Evolutionary conservation across 2,797 vertebrate species (phyloP), one percentile per base, ranked within the genome.

Genomic region (Neosilurus mollespiculum): DNA sequence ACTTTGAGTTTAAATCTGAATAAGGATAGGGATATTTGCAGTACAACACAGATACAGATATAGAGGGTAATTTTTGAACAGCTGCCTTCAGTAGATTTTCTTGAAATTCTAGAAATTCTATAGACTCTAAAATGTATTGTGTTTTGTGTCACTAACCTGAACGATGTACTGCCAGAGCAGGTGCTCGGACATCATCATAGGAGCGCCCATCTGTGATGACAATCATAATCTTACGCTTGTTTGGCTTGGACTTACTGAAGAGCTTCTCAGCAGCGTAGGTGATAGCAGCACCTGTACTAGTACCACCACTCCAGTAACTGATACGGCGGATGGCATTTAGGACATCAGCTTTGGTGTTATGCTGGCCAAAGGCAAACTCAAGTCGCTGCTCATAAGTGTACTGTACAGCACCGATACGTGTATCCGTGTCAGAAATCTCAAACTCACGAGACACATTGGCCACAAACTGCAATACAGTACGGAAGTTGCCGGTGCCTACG

Each of bases 371-470:
- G 82, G 94, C 94, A 34, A 99, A 99, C 93, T 99, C 98, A 69
- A 99, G 93, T 89, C 98, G 92, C 92, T 99, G 98, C 90, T 99
- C 97, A 0, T 99, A 99, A 26, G 98, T 99, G 92, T 99, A 99
- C 93, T 99, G 98, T 88, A 99, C 95, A 0, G 96, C 97, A 8
- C 98, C 98, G 0, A 99, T 91, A 2, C 98, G 95, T 0, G 98
- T 98, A 91, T 98, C 98, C 0, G 97, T 98, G 91, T 99, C 98
- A 0, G 98, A 99, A 83, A 99, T 97, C 94, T 99, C 98, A 0
- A 99, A 99, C 91, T 97, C 97, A 30, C 94, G 94, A 20, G 96
- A 98, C 86, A 99, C 92, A 89, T 99, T 99, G 91, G 97, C 97
- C 69, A 98, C 97, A 0, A 99, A 99, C 93, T 99, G 97, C 77